Evolutionary conservation across 2,888 invertebrate species (phyloP).

Genomic region (Julus scanicus): DNA sequence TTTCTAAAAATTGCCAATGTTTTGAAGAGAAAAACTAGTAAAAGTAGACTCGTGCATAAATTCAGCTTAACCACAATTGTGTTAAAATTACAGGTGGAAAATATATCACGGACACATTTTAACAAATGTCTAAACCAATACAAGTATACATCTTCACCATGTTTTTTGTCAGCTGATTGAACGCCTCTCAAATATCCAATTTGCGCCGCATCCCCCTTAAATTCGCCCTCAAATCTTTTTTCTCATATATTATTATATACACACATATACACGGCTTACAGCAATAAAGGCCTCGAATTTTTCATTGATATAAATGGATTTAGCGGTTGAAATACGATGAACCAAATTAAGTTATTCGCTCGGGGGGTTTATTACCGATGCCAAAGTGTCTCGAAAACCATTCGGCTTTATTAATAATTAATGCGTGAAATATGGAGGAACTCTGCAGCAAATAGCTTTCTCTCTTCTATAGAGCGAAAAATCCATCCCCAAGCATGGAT

Average conservation of each 20-base stretch:
- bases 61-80: too few species aligned
- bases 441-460: neutral
- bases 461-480: neutral
- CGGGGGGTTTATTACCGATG: slow-evolving; percentile 51
- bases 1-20: too few species aligned
- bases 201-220: neutral
- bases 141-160: neutral
- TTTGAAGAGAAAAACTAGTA: too few species aligned
- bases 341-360: slow-evolving; percentile 53
- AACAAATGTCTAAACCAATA: neutral
- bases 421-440: slow-evolving; percentile 44
- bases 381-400: slow-evolving; percentile 50
- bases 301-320: slow-evolving; percentile 25
- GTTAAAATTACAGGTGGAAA: too few species aligned
- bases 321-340: slow-evolving; percentile 51
- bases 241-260: neutral
- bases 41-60: too few species aligned
- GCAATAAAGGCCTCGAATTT: slow-evolving; percentile 11
- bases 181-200: slow-evolving; percentile 32
- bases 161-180: slow-evolving; percentile 17
- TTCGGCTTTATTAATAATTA: slow-evolving; percentile 10
- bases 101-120: too few species aligned
- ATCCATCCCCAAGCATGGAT: neutral
- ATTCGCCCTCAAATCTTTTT: slow-evolving; percentile 21
- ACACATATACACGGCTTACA: neutral